Percentiles rank a stretch among this genome's conserved stretches.
These are phyloP conservation scores for Nothura maculosa DNA, from an alignment of 2,797 vertebrate species.

Conservation along the genomic window DNA sequence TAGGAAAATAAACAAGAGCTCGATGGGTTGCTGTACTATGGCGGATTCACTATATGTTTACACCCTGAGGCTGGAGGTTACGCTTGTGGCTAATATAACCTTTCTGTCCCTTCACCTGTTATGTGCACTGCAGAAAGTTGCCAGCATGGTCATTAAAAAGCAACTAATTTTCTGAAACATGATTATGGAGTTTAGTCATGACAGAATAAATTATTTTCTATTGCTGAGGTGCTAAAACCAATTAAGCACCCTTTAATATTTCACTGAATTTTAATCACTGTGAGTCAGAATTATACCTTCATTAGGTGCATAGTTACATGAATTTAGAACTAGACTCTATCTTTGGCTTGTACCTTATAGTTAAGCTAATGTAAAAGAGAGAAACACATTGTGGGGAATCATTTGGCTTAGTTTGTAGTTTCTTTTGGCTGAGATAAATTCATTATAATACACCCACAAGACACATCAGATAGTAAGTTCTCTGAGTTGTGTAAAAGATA, in stretches of 20 bases:
- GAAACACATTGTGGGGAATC: background rate
- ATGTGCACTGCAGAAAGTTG: background rate
- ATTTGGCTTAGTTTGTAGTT: background rate
- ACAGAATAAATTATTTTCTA: slow-evolving; percentile 24
- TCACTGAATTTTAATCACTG: slow-evolving; percentile 29
- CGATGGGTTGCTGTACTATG: background rate
- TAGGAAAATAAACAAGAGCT: background rate
- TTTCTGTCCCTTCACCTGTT: background rate
- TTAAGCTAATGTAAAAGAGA: background rate
- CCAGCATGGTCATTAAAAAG: background rate
- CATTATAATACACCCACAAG: background rate
- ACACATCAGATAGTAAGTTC: background rate
- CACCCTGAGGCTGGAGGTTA: background rate
- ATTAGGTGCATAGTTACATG: slow-evolving; percentile 5
- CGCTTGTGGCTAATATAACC: background rate
- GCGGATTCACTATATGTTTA: background rate
- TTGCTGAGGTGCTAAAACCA: slow-evolving; percentile 20
- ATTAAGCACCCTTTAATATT: slow-evolving; percentile 57
- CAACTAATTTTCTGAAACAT: slow-evolving; percentile 33
- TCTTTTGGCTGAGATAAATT: slow-evolving; percentile 1
- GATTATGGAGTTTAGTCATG: slow-evolving; percentile 25
- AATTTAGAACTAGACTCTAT: slow-evolving; percentile 19
- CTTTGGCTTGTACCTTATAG: slow-evolving; percentile 3
- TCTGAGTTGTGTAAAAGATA: slow-evolving; percentile 3
- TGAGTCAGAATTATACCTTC: slow-evolving; percentile 25